Base-by-base conservation (phyloP, 2,888 invertebrate species). In the Metalampra italica region DNA sequence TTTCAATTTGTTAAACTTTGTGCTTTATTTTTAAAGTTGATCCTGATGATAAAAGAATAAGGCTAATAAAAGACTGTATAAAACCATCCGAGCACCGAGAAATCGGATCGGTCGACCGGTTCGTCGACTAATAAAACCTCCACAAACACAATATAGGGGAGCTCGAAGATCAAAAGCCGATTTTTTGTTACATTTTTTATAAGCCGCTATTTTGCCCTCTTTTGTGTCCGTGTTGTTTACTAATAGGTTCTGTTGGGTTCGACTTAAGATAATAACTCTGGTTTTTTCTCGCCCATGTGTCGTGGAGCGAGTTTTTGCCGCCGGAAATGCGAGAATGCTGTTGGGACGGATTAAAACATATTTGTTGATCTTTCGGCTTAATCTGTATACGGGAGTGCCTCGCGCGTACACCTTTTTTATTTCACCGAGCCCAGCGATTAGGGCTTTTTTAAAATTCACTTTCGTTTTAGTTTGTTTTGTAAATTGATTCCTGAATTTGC, bases 221-320 rank as follows among this genome's bases (percentile, higher is more conserved):
- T 86, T 86, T 88, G 87, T 85, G 87, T 72, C 75, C 77, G 81
- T 80, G 89, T 88, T 88, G 89, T 88, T 88, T 89, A 88, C 89
- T 89, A 89, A 89, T 89, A 88, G 86, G 83, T 84, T 86, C 86
- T 84, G 87, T 79, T 87, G 83, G 87, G 84, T 84, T 84, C 86
- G 87, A 86, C 87, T 87, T 88, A 80, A 88, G 88, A 88, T 89
- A 88, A 89, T 88, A 88, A 85, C 79, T 87, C 71, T 66, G 75
- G 75, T 84, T 87, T 86, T 83, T 86, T 84, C 82, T 81, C 81
- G 75, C 73, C 77, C 86, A 86, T 87, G 80, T 88, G 86, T 86
- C 79, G 82, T 56, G 52, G 57, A 64, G 61, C 66, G 68, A 70
- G 77, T 82, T 87, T 86, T 83, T 82, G 79, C 82, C 79, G 80